Evolutionary conservation across 2,888 invertebrate genomes (phyloP), one percentile per base, ranked within the genome.

Genomic region (Nephrotoma appendiculata): DNA sequence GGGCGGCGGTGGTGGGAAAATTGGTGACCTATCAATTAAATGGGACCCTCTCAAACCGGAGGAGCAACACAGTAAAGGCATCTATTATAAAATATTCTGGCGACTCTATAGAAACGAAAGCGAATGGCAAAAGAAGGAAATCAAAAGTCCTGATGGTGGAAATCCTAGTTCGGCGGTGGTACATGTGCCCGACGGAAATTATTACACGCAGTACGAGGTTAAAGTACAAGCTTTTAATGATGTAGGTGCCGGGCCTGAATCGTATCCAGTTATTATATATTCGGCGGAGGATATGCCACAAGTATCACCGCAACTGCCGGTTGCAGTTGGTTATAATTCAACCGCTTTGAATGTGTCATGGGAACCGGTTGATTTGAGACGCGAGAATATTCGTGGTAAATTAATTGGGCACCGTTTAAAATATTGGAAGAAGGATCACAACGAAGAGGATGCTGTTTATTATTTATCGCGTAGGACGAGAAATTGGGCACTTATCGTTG

Each of bases 231-330:
- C 96, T 0, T 94, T 95, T 85, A 98, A 98, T 90, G 95, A 95
- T 87, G 92, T 95, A 19, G 98, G 98, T 0, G 92, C 93, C 6
- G 98, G 98, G 0, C 98, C 98, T 0, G 94, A 95, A 89, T 97
- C 97, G 87, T 94, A 94, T 6, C 93, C 95, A 2, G 94, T 93
- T 0, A 93, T 95, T 0, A 95, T 98, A 89, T 96, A 94, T 90
- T 97, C 97, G 7, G 98, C 98, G 0, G 98, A 98, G 91, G 97
- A 97, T 90, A 97, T 98, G 96, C 98, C 98, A 0, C 96, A 96
- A 90, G 96, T 96, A 44, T 96, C 98, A 1, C 98, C 98, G 1
- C 96, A 96, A 89, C 93, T 95, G 90, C 96, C 98, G 0, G 92
- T 93, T 83, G 96, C 97, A 0, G 90, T 93, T 19, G 95, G 97